Base-by-base conservation (phyloP, 2,113 vertebrate genomes). In the Formicarius rufipectus region DNA sequence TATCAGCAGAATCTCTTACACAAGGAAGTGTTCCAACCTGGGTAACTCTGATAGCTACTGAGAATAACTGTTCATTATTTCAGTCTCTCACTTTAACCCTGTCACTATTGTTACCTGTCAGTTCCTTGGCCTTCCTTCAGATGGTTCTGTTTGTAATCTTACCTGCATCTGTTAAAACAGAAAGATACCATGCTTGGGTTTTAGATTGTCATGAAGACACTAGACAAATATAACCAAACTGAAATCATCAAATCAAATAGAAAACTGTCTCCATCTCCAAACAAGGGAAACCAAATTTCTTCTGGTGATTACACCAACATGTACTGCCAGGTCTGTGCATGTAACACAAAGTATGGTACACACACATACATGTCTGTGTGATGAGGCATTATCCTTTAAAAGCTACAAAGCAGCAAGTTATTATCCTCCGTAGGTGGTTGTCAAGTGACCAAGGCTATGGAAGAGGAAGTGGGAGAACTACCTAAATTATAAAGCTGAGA, bases 391-490 rank as follows among this genome's bases (percentile, higher is more conserved):
- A 49, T 49, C 40, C 90, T 89, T 80, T 56, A 59, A 89, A 80
- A 96, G 63, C 58, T 91, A 37, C 33, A 50, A 60, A 58, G 40
- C 63, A 84, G 23, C 53, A 77, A 91, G 63, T 89, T 73, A n/a
- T 91, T 91, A 84, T 73, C 40, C 44, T 31, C 42, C 25, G 53
- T 63, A 49, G 53, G 37, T 68, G 42, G 58, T n/a, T 93, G 53
- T 93, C 76, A 80, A 67, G 76, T 83, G 84, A 89, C 72, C 5
- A 1, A 89, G 37, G 71, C 84, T 79, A 74, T 1, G 15, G 87
- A 93, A 86, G 39, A 95, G 90, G 93, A 96, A 96, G 90, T 91
- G 90, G 93, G 58, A 79, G 24, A 91, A 83, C 67, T 63, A 33
- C 52, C 67, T 53, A 91, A 89, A 95, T 96, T 93, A 96, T 28